Evolutionary conservation across 1,140 invertebrate species (phyloP), one percentile per base, ranked within the genome.

Genomic region (Eubasilissa regina): DNA sequence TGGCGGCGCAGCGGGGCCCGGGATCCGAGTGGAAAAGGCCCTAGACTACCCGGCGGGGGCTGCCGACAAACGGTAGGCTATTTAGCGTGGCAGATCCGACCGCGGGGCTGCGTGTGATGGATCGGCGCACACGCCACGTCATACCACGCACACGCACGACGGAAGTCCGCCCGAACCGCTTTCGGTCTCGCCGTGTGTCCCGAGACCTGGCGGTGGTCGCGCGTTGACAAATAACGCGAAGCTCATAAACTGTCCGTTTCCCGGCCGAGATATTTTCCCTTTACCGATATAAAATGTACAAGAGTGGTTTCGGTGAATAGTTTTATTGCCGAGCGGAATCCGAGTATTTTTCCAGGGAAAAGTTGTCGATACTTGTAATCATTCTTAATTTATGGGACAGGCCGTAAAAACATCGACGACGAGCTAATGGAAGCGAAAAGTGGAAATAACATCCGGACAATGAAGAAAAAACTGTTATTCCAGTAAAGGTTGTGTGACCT

Each of bases 61-160:
- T 72, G 64, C 53, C 64, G 77, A 70, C 77, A 78, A 72, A 78
- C 64, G 51, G 77, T 58, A 60, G 66, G 77, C 66, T 72, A 78
- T 78, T 78, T 72, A 78, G 68, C 55, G 74, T 79, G 77, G 74
- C 77, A 79, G 68, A 74, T 62, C 56, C 21, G 48, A 79, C 70
- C 77, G 60, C 68, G 43, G 58, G 70, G 77, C 44, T 19, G 77
- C 19, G 51, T 47, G 15, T 79, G 64, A 79, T 64, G 64, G 74
- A 74, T 79, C 64, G 77, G 58, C 55, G 70, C 55, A 51, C 77
- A 66, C 58, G 58, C 68, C 19, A 43, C 15, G 43, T 13, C 44
- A 43, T 15, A 19, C 53, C 44, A 15, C 66, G 43, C 9, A 51
- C 35, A 13, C 6, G 3, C 43, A 12, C 17, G 10, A n/a, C 47